Percentiles rank a stretch among this genome's conserved stretches.
phyloP scores from a whole-genome alignment of 1,140 invertebrate genomes.

The Anoplophora glabripennis region DNA sequence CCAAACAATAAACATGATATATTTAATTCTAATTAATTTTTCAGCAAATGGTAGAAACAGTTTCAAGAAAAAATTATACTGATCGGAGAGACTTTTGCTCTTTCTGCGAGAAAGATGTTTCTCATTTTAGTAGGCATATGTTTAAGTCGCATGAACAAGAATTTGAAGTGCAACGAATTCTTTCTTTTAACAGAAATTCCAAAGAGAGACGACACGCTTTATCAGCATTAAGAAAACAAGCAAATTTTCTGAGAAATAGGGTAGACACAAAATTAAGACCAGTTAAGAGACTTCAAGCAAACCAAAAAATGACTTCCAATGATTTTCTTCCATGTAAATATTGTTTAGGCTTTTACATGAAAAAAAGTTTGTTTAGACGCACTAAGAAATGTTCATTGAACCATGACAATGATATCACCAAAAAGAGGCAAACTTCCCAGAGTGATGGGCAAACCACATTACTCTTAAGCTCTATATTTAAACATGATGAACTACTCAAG shows the following conservation, averaged over 20 bases:
- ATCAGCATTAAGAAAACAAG: constrained; percentile 19
- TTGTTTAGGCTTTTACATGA: constrained; percentile 24
- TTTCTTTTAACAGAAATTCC: constrained; percentile 9
- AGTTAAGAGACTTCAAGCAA: constrained; percentile 18
- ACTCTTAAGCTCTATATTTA: not conserved
- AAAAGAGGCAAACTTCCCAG: no score
- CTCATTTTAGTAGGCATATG: constrained; percentile 22
- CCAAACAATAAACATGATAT: no score
- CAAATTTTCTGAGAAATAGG: constrained; percentile 22
- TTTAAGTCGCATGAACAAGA: constrained; percentile 9
- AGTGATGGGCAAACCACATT: no score
- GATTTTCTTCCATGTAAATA: constrained; percentile 21
- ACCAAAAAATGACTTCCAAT: constrained; percentile 6
- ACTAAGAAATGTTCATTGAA: constrained; percentile 22
- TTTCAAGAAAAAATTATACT: constrained; percentile 18
- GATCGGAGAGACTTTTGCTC: constrained; percentile 17
- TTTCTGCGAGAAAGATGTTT: constrained; percentile 26
- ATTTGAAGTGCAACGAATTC: constrained; percentile 9
- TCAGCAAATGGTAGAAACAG: constrained; percentile 15
- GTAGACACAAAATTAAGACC: constrained; percentile 12
- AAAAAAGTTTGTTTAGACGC: constrained; percentile 19
- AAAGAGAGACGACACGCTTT: constrained; percentile 14
- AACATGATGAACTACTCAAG: constrained; percentile 16
- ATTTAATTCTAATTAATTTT: no score
- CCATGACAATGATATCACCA: constrained; percentile 10